Evolutionary conservation across 2,797 vertebrate genomes (phyloP).

Genomic region (Gambelia wislizenii): DNA sequence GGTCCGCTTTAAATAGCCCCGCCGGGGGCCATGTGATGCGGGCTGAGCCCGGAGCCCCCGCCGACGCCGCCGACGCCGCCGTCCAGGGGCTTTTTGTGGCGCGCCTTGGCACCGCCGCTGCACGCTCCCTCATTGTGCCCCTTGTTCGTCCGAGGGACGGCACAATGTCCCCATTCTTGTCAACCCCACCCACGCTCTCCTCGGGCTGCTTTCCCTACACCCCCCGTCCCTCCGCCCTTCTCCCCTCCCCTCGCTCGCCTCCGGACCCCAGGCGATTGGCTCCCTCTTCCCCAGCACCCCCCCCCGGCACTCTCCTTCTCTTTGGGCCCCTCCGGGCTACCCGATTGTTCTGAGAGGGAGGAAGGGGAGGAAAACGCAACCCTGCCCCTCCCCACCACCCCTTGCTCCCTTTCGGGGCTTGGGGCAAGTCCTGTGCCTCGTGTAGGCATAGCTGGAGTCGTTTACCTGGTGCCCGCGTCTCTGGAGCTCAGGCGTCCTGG

Average conservation of each 20-base stretch:
- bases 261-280: constrained; percentile 6
- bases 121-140: constrained; percentile 99
- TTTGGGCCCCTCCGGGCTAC: too few relatives aligned
- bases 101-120: constrained; percentile 98
- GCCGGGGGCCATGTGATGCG: constrained; percentile 89
- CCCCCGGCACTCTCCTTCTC: too few relatives aligned
- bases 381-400: too few relatives aligned
- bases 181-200: constrained; percentile 98
- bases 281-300: background rate
- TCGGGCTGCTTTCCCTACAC: constrained; percentile 54
- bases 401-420: rapidly evolving
- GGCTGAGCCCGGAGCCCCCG: constrained; percentile 86
- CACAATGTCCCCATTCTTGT: constrained; percentile 99
- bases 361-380: too few relatives aligned
- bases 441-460: background rate
- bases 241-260: background rate
- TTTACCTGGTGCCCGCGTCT: too few relatives aligned
- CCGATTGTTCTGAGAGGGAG: too few relatives aligned
- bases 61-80: constrained; percentile 81
- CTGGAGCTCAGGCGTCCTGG: background rate
- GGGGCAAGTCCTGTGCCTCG: background rate
- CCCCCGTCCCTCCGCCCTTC: background rate
- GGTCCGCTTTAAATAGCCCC: constrained; percentile 91
- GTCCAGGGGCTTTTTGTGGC: constrained; percentile 98
- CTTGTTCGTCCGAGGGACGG: constrained; percentile 99